phyloP scores from a whole-genome alignment of 2,113 vertebrate genomes.

The Lepus americanus region DNA sequence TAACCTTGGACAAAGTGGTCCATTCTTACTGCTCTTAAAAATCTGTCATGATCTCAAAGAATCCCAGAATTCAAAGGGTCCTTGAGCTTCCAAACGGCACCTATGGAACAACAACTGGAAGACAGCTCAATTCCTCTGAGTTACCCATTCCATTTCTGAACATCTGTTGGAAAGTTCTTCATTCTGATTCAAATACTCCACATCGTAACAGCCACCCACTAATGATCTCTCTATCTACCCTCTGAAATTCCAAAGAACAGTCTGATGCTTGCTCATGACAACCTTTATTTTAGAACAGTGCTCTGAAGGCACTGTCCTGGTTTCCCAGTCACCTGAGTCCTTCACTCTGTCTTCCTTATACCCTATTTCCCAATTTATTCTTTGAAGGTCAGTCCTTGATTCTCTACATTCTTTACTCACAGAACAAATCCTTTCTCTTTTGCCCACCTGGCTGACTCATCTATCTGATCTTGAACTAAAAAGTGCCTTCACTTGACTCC shows the following conservation, averaged over 20 bases:
- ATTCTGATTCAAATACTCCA: slow-evolving; percentile 54
- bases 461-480: slow-evolving; percentile 23
- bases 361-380: slow-evolving; percentile 21
- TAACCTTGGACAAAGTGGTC: slow-evolving; percentile 52
- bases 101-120: not conserved
- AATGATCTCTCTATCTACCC: slow-evolving; percentile 67
- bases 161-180: slow-evolving; percentile 18
- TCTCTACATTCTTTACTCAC: slow-evolving; percentile 24
- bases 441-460: not conserved
- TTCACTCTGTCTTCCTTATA: not conserved
- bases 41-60: slow-evolving; percentile 49
- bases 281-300: slow-evolving; percentile 46
- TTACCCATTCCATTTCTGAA: not conserved
- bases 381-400: slow-evolving; percentile 1
- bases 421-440: slow-evolving; percentile 39
- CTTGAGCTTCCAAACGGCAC: not conserved
- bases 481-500: slow-evolving; percentile 5
- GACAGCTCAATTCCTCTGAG: not conserved
- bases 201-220: slow-evolving; percentile 1
- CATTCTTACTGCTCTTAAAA: slow-evolving; percentile 57
- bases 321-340: slow-evolving; percentile 24
- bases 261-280: slow-evolving; percentile 51
- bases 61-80: not conserved
- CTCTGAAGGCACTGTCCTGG: slow-evolving; percentile 26
- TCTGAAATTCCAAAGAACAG: slow-evolving; percentile 62